Percentiles rank a stretch among this genome's conserved stretches.
phyloP scores from a whole-genome alignment of 1,140 invertebrate genomes.

The Cherax destructor region DNA sequence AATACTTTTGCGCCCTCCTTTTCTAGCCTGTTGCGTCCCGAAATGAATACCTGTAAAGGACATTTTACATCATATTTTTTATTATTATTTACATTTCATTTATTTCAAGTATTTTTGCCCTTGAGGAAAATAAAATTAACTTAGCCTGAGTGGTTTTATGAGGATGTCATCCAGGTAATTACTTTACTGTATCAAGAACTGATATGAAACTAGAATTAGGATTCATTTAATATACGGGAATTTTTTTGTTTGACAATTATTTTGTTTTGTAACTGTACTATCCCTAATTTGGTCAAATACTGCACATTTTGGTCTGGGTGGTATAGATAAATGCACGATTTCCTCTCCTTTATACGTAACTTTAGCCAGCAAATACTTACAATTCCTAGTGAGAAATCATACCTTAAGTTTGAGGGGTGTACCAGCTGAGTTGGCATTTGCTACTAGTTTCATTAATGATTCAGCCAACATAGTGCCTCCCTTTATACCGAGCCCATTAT shows the following conservation, averaged over 20 bases:
- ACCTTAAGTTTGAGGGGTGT: slow-evolving; percentile 69
- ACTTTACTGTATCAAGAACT: too few relatives aligned
- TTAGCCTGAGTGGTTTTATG: not conserved
- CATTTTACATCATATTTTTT: too few relatives aligned
- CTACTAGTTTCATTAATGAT: slow-evolving; percentile 65
- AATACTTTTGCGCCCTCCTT: slow-evolving; percentile 92
- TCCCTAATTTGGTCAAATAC: too few relatives aligned
- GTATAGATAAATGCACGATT: too few relatives aligned
- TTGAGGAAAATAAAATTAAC: not conserved
- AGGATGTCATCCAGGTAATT: too few relatives aligned
- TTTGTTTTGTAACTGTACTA: too few relatives aligned
- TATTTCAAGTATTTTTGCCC: not conserved
- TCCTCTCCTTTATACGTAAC: too few relatives aligned
- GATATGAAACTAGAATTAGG: too few relatives aligned
- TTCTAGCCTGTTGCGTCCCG: slow-evolving; percentile 95
- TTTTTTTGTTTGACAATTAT: too few relatives aligned
- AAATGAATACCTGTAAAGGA: slow-evolving; percentile 88
- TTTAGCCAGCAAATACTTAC: too few relatives aligned
- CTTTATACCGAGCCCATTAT: slow-evolving; percentile 95
- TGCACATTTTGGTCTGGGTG: too few relatives aligned
- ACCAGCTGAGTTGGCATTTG: slow-evolving; percentile 68
- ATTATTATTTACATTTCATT: not conserved
- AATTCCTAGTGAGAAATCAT: not conserved
- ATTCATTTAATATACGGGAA: too few relatives aligned
- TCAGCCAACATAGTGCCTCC: slow-evolving; percentile 81